These are phyloP conservation scores for Eilema depressum DNA, from an alignment of 2,888 invertebrate genomes.

Conservation along the genomic window DNA sequence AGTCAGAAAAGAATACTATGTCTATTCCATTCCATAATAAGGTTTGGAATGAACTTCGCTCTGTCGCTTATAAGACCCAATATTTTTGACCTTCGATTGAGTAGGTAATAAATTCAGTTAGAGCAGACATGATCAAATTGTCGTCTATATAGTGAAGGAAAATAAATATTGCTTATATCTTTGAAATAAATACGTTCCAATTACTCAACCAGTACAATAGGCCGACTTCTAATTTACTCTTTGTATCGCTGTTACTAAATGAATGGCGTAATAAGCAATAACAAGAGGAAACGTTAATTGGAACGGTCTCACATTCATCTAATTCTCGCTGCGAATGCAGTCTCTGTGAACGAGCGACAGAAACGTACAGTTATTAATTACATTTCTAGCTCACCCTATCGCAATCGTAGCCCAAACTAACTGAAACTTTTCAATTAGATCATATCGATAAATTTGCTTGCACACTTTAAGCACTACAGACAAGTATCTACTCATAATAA, in stretches of 20 bases:
- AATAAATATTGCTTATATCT: constrained; percentile 2
- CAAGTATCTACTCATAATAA: constrained; percentile 29
- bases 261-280: constrained; percentile 38
- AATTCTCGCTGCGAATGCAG: constrained; percentile 36
- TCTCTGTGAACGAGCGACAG: constrained; percentile 21
- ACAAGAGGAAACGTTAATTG: constrained; percentile 44
- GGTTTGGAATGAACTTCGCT: background rate
- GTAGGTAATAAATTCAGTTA: constrained; percentile 6
- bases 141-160: background rate
- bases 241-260: constrained; percentile 20
- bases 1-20: background rate
- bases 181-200: background rate
- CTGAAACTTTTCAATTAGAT: constrained; percentile 57
- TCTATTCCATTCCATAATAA: background rate
- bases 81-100: constrained; percentile 15
- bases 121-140: constrained; percentile 3
- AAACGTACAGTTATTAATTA: constrained; percentile 45
- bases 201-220: constrained; percentile 1
- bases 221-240: constrained; percentile 14
- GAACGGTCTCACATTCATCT: constrained; percentile 33
- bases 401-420: constrained; percentile 39
- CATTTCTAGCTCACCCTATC: constrained; percentile 33
- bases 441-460: constrained; percentile 32
- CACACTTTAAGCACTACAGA: constrained; percentile 23
- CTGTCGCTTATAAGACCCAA: constrained; percentile 1